A percentile compares a stretch with the other conserved stretches of the same genome.
These are phyloP conservation scores for Beris morrisii DNA, from an alignment of 2,888 invertebrate species.

Conservation along the genomic window DNA sequence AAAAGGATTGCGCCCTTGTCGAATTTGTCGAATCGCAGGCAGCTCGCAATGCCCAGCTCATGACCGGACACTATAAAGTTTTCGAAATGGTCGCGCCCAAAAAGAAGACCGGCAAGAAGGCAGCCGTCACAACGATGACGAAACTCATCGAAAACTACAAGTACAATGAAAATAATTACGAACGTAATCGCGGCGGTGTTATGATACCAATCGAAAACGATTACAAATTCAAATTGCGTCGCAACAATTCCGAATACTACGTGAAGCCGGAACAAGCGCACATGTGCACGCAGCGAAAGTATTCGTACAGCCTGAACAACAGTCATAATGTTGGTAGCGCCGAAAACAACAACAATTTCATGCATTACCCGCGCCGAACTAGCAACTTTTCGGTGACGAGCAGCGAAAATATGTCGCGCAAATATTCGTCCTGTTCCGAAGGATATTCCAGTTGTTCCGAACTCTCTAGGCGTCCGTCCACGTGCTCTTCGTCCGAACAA, in stretches of 20 bases:
- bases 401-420: conserved; percentile 40
- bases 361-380: conserved; percentile 58
- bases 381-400: conserved; percentile 64
- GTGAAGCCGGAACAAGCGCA: conserved; percentile 55
- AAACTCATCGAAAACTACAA: conserved; percentile 66
- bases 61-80: conserved; percentile 67
- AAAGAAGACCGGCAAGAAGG: conserved; percentile 69
- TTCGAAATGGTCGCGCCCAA: conserved; percentile 80
- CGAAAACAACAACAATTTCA: conserved; percentile 34
- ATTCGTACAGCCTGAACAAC: conserved; percentile 30
- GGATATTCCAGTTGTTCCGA: conserved; percentile 50
- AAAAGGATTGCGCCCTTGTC: conserved; percentile 84
- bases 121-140: conserved; percentile 60
- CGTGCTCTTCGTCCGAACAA: conserved; percentile 46
- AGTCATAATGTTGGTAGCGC: conserved; percentile 1
- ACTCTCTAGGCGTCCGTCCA: conserved; percentile 52
- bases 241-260: conserved; percentile 56
- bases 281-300: conserved; percentile 33
- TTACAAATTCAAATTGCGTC: conserved; percentile 50
- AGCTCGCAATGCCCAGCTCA: conserved; percentile 77
- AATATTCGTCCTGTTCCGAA: conserved; percentile 55
- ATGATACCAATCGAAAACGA: conserved; percentile 46
- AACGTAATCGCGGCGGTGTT: conserved; percentile 52
- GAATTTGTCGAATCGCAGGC: conserved; percentile 88
- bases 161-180: conserved; percentile 55